phyloP scores from a whole-genome alignment of 2,888 invertebrate species.

The Aromia moschata region DNA sequence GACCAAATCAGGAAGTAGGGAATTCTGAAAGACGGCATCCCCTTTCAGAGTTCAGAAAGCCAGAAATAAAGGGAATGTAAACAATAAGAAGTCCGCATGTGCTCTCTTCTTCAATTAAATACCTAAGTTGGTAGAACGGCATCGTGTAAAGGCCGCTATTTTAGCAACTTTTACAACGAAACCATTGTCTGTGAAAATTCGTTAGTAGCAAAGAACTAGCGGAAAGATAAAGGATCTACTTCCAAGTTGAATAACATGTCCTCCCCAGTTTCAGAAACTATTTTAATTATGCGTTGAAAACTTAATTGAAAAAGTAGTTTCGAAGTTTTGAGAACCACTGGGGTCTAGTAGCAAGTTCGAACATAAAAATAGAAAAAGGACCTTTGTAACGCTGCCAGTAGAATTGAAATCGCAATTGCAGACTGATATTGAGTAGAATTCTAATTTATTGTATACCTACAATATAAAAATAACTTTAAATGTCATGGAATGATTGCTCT shows the following conservation, averaged over 20 bases:
- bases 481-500: no score
- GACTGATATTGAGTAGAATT: slow-evolving; percentile 3
- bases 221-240: slow-evolving; percentile 47
- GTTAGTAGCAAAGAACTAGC: slow-evolving; percentile 47
- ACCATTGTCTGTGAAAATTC: slow-evolving; percentile 51
- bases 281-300: slow-evolving; percentile 47
- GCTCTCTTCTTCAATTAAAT: slow-evolving; percentile 56
- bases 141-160: slow-evolving; percentile 48
- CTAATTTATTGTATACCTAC: slow-evolving; percentile 9
- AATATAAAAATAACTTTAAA: neutral
- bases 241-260: slow-evolving; percentile 40
- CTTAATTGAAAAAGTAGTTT: slow-evolving; percentile 44
- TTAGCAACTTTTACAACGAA: slow-evolving; percentile 50
- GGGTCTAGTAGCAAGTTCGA: slow-evolving; percentile 17
- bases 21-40: slow-evolving; percentile 23
- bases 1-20: slow-evolving; percentile 12
- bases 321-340: slow-evolving; percentile 19
- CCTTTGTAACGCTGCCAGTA: slow-evolving; percentile 26
- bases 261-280: slow-evolving; percentile 42
- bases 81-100: slow-evolving; percentile 57
- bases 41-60: slow-evolving; percentile 49
- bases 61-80: slow-evolving; percentile 57
- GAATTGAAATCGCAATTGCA: slow-evolving; percentile 18
- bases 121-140: slow-evolving; percentile 50
- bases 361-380: slow-evolving; percentile 27